phyloP scores from a whole-genome alignment of 2,888 invertebrate species.

The Meiosimyza platycephala region DNA sequence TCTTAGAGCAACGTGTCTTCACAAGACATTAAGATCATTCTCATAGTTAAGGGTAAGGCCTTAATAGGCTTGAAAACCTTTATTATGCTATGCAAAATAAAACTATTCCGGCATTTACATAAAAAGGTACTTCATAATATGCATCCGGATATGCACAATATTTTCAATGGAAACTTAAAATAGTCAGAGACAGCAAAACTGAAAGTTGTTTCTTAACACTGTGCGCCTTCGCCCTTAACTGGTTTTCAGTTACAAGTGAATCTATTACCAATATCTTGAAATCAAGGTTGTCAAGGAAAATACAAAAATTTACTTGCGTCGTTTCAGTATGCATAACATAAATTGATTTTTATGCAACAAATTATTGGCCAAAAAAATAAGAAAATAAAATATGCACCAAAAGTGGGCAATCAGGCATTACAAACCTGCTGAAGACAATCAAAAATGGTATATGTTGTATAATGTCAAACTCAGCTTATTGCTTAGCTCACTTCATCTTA shows the following conservation, averaged over 20 bases:
- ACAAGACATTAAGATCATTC: too few relatives aligned
- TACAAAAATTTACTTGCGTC: neutral
- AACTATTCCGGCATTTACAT: too few relatives aligned
- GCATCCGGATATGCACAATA: too few relatives aligned
- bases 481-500: neutral
- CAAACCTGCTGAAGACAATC: neutral
- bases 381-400: constrained; percentile 4
- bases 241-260: constrained; percentile 12
- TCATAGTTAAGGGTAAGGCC: too few relatives aligned
- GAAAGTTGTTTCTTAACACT: constrained; percentile 47
- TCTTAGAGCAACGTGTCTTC: too few relatives aligned
- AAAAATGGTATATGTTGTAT: constrained; percentile 16
- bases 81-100: too few relatives aligned
- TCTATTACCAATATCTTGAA: constrained; percentile 16
- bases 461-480: neutral
- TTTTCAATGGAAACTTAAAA: constrained; percentile 1
- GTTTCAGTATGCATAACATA: neutral
- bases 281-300: constrained; percentile 40
- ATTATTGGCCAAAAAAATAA: constrained; percentile 12
- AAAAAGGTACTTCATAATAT: too few relatives aligned
- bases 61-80: too few relatives aligned
- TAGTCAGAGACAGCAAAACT: constrained; percentile 41
- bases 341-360: constrained; percentile 1
- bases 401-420: constrained; percentile 6
- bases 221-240: constrained; percentile 34